A percentile compares a stretch with the other conserved stretches of the same genome.
These are phyloP conservation scores for Amniataba percoides DNA, from an alignment of 2,797 vertebrate genomes.

Conservation along the genomic window DNA sequence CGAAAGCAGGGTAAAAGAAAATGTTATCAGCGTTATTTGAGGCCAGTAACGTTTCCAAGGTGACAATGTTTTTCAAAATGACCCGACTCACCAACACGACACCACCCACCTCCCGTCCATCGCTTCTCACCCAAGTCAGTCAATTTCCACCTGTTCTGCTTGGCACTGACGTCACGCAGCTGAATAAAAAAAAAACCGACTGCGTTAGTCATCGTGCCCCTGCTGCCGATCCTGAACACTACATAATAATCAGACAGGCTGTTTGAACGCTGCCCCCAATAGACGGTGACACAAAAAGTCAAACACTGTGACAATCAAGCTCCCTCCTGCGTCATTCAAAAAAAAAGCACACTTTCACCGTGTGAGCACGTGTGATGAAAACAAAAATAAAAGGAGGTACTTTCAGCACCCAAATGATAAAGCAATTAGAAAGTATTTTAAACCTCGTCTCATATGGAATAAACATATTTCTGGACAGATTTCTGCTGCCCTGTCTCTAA, in stretches of 20 bases:
- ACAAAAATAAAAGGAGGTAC: too few relatives aligned
- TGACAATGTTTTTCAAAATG: constrained; percentile 30
- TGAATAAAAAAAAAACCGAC: not conserved
- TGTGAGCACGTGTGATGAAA: not conserved
- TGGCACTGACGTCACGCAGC: constrained; percentile 27
- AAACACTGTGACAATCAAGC: not conserved
- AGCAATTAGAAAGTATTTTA: not conserved
- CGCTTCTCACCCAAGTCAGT: constrained; percentile 17
- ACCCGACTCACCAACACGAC: constrained; percentile 1
- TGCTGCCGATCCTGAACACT: constrained; percentile 14
- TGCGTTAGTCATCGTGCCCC: constrained; percentile 36
- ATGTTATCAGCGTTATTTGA: constrained; percentile 11
- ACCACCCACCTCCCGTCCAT: constrained; percentile 19
- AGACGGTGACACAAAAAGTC: constrained; percentile 3
- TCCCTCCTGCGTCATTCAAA: not conserved
- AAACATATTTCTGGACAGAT: not conserved
- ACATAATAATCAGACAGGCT: constrained; percentile 40
- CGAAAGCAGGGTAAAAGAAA: not conserved
- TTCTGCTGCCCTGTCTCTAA: too few relatives aligned
- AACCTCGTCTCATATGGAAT: not conserved
- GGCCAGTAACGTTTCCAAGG: constrained; percentile 38
- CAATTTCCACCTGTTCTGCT: constrained; percentile 14
- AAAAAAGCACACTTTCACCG: not conserved
- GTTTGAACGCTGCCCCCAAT: constrained; percentile 9
- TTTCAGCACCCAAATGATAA: not conserved